Percentiles rank a stretch among this genome's conserved stretches.
Conservation (phyloP, 2,797 vertebrate species). For the Galagoides demidoff region DNA sequence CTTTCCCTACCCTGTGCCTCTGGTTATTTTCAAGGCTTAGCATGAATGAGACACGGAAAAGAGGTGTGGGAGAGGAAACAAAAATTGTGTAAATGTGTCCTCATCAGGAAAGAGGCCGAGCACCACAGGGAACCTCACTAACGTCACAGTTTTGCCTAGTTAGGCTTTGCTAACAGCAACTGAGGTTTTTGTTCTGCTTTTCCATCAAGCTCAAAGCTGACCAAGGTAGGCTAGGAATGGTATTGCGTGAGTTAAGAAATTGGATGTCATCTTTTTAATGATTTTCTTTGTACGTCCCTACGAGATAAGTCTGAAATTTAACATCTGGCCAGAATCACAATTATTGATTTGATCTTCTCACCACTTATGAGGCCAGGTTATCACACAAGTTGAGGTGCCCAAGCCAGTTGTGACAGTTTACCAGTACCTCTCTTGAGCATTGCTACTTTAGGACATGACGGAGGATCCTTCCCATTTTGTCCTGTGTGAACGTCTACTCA, state of each 20-base stretch:
- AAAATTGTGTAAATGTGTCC: neutral
- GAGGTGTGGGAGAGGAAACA: neutral
- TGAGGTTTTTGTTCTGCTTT: neutral
- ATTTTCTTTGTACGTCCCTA: neutral
- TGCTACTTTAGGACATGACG: neutral
- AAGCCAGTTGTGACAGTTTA: neutral
- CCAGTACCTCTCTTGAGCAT: neutral
- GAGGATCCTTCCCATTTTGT: neutral
- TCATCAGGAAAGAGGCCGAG: neutral
- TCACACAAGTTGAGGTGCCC: neutral
- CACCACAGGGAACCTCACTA: neutral
- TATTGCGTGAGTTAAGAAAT: neutral
- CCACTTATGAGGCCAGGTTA: neutral
- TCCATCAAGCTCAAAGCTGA: neutral
- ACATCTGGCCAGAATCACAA: neutral
- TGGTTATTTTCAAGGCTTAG: neutral
- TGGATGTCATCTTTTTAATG: neutral
- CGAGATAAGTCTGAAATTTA: neutral
- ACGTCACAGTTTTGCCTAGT: neutral
- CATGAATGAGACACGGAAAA: neutral
- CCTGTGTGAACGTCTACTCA: neutral
- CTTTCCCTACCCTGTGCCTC: neutral
- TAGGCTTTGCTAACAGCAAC: neutral
- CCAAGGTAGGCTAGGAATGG: neutral
- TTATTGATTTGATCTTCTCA: neutral